Percentiles rank a stretch among this genome's conserved stretches.
These are phyloP conservation scores for Pandemis cinnamomeana DNA, from an alignment of 2,888 invertebrate genomes.

Conservation along the genomic window DNA sequence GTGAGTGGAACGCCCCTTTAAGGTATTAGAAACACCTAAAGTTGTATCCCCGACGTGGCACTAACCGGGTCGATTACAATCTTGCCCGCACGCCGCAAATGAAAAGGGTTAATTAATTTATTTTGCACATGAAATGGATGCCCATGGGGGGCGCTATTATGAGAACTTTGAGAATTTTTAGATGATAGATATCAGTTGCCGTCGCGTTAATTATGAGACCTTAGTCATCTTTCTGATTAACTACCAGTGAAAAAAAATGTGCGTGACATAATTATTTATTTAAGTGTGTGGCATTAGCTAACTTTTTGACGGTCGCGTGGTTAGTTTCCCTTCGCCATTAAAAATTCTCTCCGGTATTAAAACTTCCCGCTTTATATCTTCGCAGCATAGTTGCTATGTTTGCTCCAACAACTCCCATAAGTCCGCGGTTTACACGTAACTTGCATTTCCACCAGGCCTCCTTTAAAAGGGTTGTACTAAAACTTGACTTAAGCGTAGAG, in stretches of 20 bases:
- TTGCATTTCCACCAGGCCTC: conserved; percentile 32
- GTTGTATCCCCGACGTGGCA: conserved; percentile 4
- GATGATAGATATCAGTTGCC: background rate
- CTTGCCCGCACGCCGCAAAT: conserved; percentile 28
- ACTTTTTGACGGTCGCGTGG: background rate
- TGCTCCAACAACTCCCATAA: conserved; percentile 32
- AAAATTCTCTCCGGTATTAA: conserved; percentile 10
- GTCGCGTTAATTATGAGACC: background rate
- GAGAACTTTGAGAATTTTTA: conserved; percentile 7
- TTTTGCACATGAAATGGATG: conserved; percentile 13
- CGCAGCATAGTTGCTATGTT: conserved; percentile 14
- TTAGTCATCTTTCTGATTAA: background rate
- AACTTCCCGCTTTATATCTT: conserved; percentile 33
- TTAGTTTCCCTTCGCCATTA: conserved; percentile 8
- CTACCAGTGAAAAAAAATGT: background rate
- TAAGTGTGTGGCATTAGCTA: background rate
- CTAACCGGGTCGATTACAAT: conserved; percentile 27
- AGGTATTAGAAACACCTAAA: conserved; percentile 7
- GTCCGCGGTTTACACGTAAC: conserved; percentile 34
- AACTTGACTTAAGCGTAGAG: conserved; percentile 27
- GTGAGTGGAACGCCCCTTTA: background rate
- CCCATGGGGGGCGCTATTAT: background rate
- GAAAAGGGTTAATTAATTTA: conserved; percentile 37
- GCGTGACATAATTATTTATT: background rate
- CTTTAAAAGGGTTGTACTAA: conserved; percentile 34